Evolutionary conservation across 2,888 invertebrate species (phyloP).

Genomic region (Lapara coniferarum): DNA sequence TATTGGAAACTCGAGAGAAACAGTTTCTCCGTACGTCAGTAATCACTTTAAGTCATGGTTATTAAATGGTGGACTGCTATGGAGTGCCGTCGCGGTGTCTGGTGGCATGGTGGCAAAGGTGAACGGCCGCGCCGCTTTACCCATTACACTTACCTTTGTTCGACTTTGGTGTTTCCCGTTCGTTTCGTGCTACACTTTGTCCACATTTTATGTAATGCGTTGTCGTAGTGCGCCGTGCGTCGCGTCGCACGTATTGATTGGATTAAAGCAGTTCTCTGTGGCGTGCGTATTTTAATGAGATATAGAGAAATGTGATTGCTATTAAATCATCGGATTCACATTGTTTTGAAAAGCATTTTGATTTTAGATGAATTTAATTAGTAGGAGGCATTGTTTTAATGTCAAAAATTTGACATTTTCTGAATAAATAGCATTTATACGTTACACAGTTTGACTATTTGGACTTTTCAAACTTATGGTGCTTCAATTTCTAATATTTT

Average conservation of each 20-base stretch:
- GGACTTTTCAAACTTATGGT: too few species aligned
- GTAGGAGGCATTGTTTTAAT: too few species aligned
- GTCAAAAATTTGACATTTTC: too few species aligned
- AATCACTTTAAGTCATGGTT: constrained; percentile 25
- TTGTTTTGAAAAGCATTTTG: not conserved
- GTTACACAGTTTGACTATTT: too few species aligned
- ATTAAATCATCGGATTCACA: not conserved
- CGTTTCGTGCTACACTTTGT: constrained; percentile 51
- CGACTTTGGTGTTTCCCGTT: constrained; percentile 57
- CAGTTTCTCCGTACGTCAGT: constrained; percentile 5
- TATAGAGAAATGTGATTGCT: constrained; percentile 5
- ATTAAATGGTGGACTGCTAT: constrained; percentile 57
- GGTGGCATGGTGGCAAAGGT: constrained; percentile 52
- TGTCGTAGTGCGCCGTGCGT: constrained; percentile 28
- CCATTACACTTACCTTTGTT: constrained; percentile 57
- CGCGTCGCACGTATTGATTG: constrained; percentile 4
- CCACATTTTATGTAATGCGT: constrained; percentile 47
- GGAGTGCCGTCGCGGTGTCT: constrained; percentile 76
- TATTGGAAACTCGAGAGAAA: constrained; percentile 15
- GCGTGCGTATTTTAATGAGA: constrained; percentile 2
- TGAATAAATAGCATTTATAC: too few species aligned
- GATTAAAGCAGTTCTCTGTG: constrained; percentile 9
- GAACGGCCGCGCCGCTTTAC: constrained; percentile 62
- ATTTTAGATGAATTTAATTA: not conserved
- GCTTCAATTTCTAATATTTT: not conserved